A percentile compares a stretch with the other conserved stretches of the same genome.
Evolutionary conservation across 2,797 vertebrate species (phyloP).

Genomic region (Gastrophryne carolinensis): DNA sequence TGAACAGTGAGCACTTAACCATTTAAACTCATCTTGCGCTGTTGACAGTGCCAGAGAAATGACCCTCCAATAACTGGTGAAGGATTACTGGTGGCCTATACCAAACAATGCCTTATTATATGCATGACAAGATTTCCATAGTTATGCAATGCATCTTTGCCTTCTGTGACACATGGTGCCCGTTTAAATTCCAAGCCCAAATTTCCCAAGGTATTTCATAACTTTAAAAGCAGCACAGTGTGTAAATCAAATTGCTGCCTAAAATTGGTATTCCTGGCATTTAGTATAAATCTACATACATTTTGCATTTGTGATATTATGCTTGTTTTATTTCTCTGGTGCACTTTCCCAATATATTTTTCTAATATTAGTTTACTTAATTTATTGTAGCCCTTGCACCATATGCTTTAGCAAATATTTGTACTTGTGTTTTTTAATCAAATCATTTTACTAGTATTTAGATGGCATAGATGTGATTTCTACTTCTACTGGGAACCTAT

Average conservation of each 20-base stretch:
- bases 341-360: slow-evolving; percentile 22
- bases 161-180: slow-evolving; percentile 63
- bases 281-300: slow-evolving; percentile 54
- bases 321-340: slow-evolving; percentile 27
- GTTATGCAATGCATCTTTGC: slow-evolving; percentile 59
- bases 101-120: slow-evolving; percentile 73
- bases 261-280: slow-evolving; percentile 53
- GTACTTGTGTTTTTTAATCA: neutral
- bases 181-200: slow-evolving; percentile 60
- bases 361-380: slow-evolving; percentile 51
- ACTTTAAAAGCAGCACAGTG: slow-evolving; percentile 61
- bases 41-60: slow-evolving; percentile 72
- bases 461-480: no score
- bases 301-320: slow-evolving; percentile 51
- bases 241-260: slow-evolving; percentile 52
- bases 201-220: slow-evolving; percentile 62
- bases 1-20: slow-evolving; percentile 66
- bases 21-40: slow-evolving; percentile 80
- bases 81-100: slow-evolving; percentile 70
- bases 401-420: neutral
- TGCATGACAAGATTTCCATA: slow-evolving; percentile 68
- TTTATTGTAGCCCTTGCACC: slow-evolving; percentile 43
- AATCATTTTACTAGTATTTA: neutral
- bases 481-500: no score
- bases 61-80: slow-evolving; percentile 71